Conservation (phyloP, 2,888 invertebrate species). For the Leptopterna dolabrata region DNA sequence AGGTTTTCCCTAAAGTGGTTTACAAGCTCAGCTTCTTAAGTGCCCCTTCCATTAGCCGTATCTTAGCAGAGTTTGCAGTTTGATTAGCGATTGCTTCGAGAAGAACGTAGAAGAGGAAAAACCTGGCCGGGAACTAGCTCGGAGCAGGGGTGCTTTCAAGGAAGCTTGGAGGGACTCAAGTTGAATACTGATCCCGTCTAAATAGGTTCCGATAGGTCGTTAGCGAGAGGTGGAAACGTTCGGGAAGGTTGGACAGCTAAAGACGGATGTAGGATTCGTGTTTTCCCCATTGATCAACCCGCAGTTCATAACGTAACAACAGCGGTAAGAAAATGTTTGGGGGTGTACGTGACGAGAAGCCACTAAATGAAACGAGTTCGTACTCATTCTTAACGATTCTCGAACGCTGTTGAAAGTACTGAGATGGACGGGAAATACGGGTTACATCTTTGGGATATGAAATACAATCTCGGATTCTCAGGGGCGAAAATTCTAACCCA, state of each 20-base stretch:
- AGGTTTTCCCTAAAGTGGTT: conserved; percentile 14
- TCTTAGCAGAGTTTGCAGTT: conserved; percentile 38
- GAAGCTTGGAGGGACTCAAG: conserved; percentile 18
- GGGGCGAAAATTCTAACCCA: not conserved
- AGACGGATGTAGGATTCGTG: conserved; percentile 53
- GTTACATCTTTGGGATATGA: not conserved
- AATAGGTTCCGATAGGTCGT: conserved; percentile 54
- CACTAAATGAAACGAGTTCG: not conserved
- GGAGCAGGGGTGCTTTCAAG: not conserved
- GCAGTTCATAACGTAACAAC: conserved; percentile 38
- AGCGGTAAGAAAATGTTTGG: conserved; percentile 34
- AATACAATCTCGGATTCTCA: not conserved
- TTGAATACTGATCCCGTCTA: conserved; percentile 52
- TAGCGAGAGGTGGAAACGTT: conserved; percentile 28
- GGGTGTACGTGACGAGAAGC: conserved; percentile 30
- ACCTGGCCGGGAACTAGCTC: not conserved
- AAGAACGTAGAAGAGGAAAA: conserved; percentile 20
- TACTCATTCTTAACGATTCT: not conserved
- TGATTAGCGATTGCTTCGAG: conserved; percentile 38
- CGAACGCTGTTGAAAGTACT: not conserved
- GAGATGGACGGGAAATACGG: not conserved
- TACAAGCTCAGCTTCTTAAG: conserved; percentile 41
- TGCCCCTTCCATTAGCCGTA: conserved; percentile 21
- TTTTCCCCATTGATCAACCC: conserved; percentile 48
- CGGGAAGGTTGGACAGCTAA: conserved; percentile 30